Conservation (phyloP, 2,888 invertebrate species). For the Tenthredo notha region DNA sequence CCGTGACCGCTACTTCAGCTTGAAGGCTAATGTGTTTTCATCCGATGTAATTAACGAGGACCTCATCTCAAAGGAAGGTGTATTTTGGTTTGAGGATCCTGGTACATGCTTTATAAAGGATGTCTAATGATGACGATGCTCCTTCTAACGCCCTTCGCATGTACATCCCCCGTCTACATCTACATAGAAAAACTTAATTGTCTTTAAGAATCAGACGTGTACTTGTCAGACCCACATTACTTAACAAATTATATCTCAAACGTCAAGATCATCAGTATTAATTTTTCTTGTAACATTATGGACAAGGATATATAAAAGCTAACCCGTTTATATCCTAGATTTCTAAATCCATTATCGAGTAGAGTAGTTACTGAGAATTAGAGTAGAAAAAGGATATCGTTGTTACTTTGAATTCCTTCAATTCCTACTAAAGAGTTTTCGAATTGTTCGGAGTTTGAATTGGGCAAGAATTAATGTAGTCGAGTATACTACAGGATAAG, state of each 20-base stretch:
- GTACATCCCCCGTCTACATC: background rate
- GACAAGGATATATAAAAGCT: background rate
- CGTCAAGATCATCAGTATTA: background rate
- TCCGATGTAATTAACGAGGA: conserved; percentile 54
- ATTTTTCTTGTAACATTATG: too few relatives aligned
- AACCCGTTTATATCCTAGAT: background rate
- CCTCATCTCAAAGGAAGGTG: conserved; percentile 46
- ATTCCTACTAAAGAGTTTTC: background rate
- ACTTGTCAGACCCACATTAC: background rate
- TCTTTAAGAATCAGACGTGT: background rate
- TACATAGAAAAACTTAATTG: background rate
- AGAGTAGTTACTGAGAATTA: background rate
- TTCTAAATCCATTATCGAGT: background rate
- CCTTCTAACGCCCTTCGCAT: conserved; percentile 20
- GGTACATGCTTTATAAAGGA: conserved; percentile 21
- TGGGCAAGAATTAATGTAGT: background rate
- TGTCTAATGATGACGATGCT: conserved; percentile 39
- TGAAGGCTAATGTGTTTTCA: conserved; percentile 53
- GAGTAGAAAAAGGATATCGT: background rate
- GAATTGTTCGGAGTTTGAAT: background rate
- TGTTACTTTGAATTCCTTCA: background rate
- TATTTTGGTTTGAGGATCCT: conserved; percentile 10
- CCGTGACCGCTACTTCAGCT: background rate
- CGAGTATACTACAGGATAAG: background rate
- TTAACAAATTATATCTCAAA: background rate